Evolutionary conservation across 2,797 vertebrate genomes (phyloP), one percentile per base, ranked within the genome.

Genomic region (Crenuchus spilurus): DNA sequence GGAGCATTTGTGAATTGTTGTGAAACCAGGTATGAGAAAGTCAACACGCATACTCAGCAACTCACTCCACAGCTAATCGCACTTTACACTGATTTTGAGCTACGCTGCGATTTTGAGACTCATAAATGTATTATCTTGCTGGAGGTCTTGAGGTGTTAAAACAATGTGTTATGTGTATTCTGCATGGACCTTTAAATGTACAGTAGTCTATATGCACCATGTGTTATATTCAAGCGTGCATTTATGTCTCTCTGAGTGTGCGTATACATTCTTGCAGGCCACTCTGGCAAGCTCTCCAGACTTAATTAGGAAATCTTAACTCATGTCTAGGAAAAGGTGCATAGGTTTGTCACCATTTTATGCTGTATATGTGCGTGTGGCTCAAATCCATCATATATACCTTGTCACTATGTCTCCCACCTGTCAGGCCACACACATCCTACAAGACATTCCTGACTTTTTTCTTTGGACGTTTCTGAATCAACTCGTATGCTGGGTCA

Each of bases 291-390:
- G 82, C 74, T 79, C 65, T 71, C 84, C 63, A 82, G 75, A 83
- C 77, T 80, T 71, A 80, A 84, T 81, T 80, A 52, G 61, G 78
- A 84, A 85, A 65, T 72, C 58, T 78, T 84, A 80, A 60, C 81
- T 85, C 84, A 84, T 80, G 85, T 86, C 84, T 87, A 80, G 78
- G 78, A 62, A 67, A 58, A 75, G 24, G 72, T 84, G 81, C 44
- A 49, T 58, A 20, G 46, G 52, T 35, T 28, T 46, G 54, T 44
- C 16, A 76, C 70, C 46, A 81, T 81, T 83, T 66, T 75, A 30
- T 55, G 26, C 37, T 20, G 49, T 57, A 9, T 28, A 13, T 62
- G 22, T 28, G 42, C 18, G 42, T 65, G 67, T 35, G 52, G 26
- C 42, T 46, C 22, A 48, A 9, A 65, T 65, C 62, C 28, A 48